Base-by-base conservation (phyloP, 1,140 invertebrate genomes). In the Condylostylus longicornis region DNA sequence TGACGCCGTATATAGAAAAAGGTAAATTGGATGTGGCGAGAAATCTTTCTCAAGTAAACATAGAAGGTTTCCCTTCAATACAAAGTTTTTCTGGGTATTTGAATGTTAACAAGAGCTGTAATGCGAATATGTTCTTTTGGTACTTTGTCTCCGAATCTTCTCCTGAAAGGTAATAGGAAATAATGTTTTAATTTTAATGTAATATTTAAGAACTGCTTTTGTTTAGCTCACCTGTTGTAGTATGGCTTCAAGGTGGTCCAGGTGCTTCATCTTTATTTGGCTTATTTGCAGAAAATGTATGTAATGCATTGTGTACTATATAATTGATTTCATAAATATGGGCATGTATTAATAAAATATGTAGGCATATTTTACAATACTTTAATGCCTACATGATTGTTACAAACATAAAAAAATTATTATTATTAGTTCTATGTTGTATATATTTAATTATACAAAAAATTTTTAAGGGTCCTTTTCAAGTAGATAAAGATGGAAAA, bases 71-170 rank as follows among this genome's bases (percentile, higher is more conserved):
- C n/a, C n/a, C n/a, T n/a, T n/a, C n/a, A n/a, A n/a, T n/a, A n/a
- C n/a, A 55, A 29, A 60, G 57, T 35, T 60, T 58, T 41, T 22
- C 57, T 64, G 80, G 79, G 2, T 82, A 72, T 46, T 58, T 84
- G 7, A 83, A 79, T 1, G 79, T 88, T 4, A 79, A 87, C 47
- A 71, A 77, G 44, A 51, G 69, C 27, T 79, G 68, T 51, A 77
- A 83, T 46, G 82, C 82, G 0, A 87, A 88, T 51, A 68, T 87
- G 43, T 89, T 84, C 63, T 88, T 88, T 58, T 89, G 85, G 85
- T 89, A 83, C 48, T 89, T 88, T 53, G 83, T 82, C 1, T 75
- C 82, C 0, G 55, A 68, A 32, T 50, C 58, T 7, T 51, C 60
- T 20, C 43, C 58, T 1, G 48, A 58, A n/a, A n/a, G n/a, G n/a